Evolutionary conservation across 2,113 vertebrate genomes (phyloP), one percentile per base, ranked within the genome.

Genomic region (Struthio camelus): DNA sequence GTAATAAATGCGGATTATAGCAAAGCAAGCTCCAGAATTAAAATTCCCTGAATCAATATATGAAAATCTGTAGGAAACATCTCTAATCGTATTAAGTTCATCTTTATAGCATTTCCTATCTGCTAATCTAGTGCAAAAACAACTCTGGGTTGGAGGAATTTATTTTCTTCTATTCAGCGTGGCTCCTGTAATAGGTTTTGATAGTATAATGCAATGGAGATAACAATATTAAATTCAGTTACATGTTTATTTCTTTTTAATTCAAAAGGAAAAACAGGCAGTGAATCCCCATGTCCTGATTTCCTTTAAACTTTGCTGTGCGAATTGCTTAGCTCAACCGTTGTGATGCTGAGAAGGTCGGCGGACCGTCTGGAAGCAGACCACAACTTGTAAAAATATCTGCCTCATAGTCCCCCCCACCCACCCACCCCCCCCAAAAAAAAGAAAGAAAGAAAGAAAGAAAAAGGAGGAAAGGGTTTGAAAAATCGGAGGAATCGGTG

Each of bases 1-100:
- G 98, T 99, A 98, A 99, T 98, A 98, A 98, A 98, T 97, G 88
- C 98, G 98, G 99, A 98, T 99, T 99, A 98, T 98, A 96, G 97
- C 95, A 93, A 98, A 98, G 98, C 98, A 99, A 98, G 98, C 62
- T 96, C 97, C 97, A 91, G 97, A 98, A 99, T 99, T 99, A 98
- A 98, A 99, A 98, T 99, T 99, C 99, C 97, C 88, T 83, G 98
- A 99, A 99, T 98, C 98, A 98, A 98, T 99, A 98, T 98, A 98
- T 98, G 97, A 98, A 98, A 99, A 98, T 98, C 97, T 98, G 98
- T 98, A 97, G 89, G 95, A 97, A 97, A 98, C 98, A 98, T 98
- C 85, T 95, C 93, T 98, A 98, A 98, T 98, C 98, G 98, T 98
- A 98, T 98, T 98, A 98, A 96, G 92, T 97, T 96, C 96, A 94